Evolutionary conservation across 2,888 invertebrate species (phyloP), one percentile per base, ranked within the genome.

Genomic region (Tenthredo distinguenda): DNA sequence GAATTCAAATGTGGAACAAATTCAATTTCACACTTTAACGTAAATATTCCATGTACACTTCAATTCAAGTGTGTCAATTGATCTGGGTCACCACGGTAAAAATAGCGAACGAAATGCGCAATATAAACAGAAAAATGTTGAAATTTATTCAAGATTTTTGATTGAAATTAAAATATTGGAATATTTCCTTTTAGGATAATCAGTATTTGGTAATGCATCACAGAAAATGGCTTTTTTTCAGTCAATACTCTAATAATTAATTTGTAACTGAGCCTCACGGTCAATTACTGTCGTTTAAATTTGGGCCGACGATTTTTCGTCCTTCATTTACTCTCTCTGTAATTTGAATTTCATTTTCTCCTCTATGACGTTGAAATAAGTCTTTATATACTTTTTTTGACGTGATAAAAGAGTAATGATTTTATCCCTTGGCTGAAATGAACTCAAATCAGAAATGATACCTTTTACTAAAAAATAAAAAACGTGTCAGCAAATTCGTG

Each of bases 1-100:
- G 62, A 62, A 21, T 37, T 40, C 15, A 15, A 15, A 58, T 81
- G 37, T 62, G 40, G 15, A 81, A 81, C 81, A 81, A 81, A 81
- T 40, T 81, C 62, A 40, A 58, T 62, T 58, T 21, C 10, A 40
- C 37, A 81, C 34, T 31, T 4, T 15, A 58, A 58, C 37, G 40
- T 7, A 21, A 71, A 71, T 71, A 71, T 37, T 34, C 15, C 71
- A 74, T 43, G 2, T 5, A 40, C 18, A 68, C 34, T 9, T 12
- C 37, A 10, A 18, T 68, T 68, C 2, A 6, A 34, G 2, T 68
- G 12, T 34, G 10, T 31, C 21, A 31, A 55, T 77, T 18, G n/a
- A 31, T 31, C 50, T 77, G 50, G 77, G 55, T 77, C 77, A 55
- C n/a, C 77, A 77, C 77, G 10, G 18, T n/a, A 15, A 26, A 74